A percentile compares a stretch with the other conserved stretches of the same genome.
phyloP scores from a whole-genome alignment of 2,888 invertebrate species.

The Tenthredo livida region DNA sequence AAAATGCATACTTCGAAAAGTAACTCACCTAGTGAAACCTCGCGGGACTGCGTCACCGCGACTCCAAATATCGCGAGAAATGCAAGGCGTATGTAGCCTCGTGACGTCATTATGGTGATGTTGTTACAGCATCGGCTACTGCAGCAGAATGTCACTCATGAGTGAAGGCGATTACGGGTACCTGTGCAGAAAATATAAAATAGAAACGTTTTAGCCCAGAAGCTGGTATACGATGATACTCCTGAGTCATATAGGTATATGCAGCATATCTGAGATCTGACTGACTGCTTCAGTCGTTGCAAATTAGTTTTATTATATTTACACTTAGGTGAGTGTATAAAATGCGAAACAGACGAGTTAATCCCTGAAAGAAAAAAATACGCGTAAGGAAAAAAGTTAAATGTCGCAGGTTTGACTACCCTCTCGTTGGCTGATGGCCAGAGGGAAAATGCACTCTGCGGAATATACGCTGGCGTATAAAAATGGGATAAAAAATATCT shows the following conservation, averaged over 20 bases:
- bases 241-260: background rate
- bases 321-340: slow-evolving; percentile 34
- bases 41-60: slow-evolving; percentile 62
- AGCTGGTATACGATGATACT: no score
- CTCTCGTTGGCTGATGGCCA: slow-evolving; percentile 3
- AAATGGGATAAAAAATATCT: background rate
- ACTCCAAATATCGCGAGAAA: slow-evolving; percentile 67
- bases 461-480: no score
- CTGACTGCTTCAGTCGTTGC: background rate
- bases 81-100: slow-evolving; percentile 64
- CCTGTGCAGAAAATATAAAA: slow-evolving; percentile 58
- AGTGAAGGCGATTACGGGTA: slow-evolving; percentile 55
- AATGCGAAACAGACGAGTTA: slow-evolving; percentile 41
- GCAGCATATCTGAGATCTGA: background rate
- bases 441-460: background rate
- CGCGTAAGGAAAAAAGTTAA: background rate
- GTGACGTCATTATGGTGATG: slow-evolving; percentile 68
- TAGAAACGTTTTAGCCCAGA: slow-evolving; percentile 8
- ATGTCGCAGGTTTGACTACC: slow-evolving; percentile 2
- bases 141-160: slow-evolving; percentile 64
- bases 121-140: slow-evolving; percentile 58
- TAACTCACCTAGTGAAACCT: slow-evolving; percentile 70
- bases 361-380: slow-evolving; percentile 48
- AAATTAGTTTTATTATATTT: slow-evolving; percentile 27
- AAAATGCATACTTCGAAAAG: background rate